Evolutionary conservation across 2,888 invertebrate species (phyloP).

Genomic region (Priocnemis perturbator): DNA sequence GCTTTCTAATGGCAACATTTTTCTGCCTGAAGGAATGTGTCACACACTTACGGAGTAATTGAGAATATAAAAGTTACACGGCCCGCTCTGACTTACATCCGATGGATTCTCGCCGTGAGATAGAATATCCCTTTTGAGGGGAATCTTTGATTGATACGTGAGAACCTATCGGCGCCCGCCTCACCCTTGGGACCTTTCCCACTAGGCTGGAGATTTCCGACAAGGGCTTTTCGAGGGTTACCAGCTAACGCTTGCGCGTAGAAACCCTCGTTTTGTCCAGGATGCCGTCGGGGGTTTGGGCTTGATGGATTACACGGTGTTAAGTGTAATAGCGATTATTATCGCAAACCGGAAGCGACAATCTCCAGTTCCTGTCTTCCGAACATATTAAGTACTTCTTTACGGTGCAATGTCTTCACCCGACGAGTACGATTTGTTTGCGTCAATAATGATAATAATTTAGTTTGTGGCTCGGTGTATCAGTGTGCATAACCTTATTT

Average conservation of each 20-base stretch:
- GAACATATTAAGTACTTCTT: no score
- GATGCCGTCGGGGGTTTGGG: slow-evolving; percentile 7
- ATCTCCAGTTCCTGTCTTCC: no score
- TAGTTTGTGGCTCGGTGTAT: no score
- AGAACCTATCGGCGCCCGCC: slow-evolving; percentile 40
- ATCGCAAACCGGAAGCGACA: slow-evolving; percentile 13
- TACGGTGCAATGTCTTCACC: no score
- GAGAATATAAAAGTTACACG: no score
- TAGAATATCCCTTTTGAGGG: slow-evolving; percentile 21
- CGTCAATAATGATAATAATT: no score
- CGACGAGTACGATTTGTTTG: no score
- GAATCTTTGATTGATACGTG: slow-evolving; percentile 44
- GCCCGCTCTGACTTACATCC: no score
- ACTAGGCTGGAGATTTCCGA: slow-evolving; percentile 28
- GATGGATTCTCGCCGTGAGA: neutral
- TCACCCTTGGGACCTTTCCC: slow-evolving; percentile 30
- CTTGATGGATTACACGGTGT: slow-evolving; percentile 35
- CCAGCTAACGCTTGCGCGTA: neutral
- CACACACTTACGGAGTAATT: no score
- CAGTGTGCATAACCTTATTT: no score
- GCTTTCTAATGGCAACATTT: neutral
- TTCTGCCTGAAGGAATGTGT: no score
- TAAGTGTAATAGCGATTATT: slow-evolving; percentile 27
- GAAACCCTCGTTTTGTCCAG: slow-evolving; percentile 15
- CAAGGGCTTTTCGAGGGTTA: slow-evolving; percentile 26